Base-by-base conservation (phyloP, 2,797 vertebrate species). In the Thalassophryne amazonica region DNA sequence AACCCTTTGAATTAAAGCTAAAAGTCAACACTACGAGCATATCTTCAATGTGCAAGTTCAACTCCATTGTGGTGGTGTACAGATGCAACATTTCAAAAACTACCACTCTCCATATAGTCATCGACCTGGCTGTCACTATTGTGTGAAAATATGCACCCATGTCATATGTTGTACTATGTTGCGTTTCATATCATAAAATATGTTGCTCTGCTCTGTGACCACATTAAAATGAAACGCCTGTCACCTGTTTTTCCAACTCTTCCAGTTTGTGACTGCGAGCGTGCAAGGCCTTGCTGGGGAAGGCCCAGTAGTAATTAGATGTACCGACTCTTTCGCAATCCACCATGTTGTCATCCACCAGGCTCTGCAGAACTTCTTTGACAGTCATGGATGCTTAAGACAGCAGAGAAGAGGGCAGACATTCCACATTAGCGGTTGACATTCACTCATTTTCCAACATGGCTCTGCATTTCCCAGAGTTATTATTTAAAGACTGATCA, bases 241-340 rank as follows among this genome's bases (percentile, higher is more conserved):
- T 90, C 88, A 99, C 97, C 94, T 96, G 94, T 65, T 83, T 91
- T 29, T 95, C 82, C 62, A 99, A 49, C 30, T 91, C 88, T 50
- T 94, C 92, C 76, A 96, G 63, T 75, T 92, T 96, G 49, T 73
- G 82, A 52, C 94, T 93, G 45, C 93, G 91, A 40, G 88, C 60
- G 5, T 98, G 86, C 54, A 98, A 78, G 58, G 94, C 94, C 86
- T 99, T 99, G 81, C 95, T 98, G 56, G 97, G 97, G 75, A 99
- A 99, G 55, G 96, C 92, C 97, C 97, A 99, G 71, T 94, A 99
- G 75, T 99, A 98, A 91, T 98, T 99, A 13, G 97, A 99, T 1
- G 97, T 97, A 25, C 97, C 97, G 22, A 99, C 93, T 76, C 92
- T 89, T 61, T 99, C 96, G 10, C 90, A 92, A 81, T 99, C 96